A percentile compares a stretch with the other conserved stretches of the same genome.
These are phyloP conservation scores for Antechinus flavipes DNA, from an alignment of 2,113 vertebrate genomes.

Conservation along the genomic window DNA sequence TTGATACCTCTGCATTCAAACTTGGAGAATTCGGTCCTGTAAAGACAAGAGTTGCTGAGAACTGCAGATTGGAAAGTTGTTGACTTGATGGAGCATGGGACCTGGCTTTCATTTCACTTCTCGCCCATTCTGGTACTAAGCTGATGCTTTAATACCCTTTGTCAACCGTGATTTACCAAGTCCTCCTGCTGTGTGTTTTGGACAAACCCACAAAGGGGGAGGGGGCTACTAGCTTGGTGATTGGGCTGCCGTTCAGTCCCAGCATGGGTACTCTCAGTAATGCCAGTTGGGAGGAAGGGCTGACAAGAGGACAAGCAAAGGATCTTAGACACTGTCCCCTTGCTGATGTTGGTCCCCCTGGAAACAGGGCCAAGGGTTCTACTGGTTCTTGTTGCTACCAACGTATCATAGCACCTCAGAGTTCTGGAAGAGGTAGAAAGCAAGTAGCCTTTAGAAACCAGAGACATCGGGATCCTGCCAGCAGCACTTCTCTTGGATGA, in stretches of 20 bases:
- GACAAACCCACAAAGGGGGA: not conserved
- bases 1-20: not conserved
- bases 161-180: not conserved
- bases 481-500: not conserved
- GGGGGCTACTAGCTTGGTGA: not conserved
- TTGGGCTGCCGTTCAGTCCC: not conserved
- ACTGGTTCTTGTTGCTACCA: not conserved
- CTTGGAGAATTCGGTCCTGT: not conserved
- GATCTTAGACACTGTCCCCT: not conserved
- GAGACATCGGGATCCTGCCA: not conserved
- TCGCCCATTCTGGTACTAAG: not conserved
- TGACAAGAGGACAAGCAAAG: not conserved
- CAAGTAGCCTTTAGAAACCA: not conserved
- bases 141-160: not conserved
- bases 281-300: not conserved
- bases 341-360: not conserved
- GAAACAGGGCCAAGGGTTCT: not conserved
- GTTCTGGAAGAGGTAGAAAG: not conserved
- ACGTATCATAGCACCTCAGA: not conserved
- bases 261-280: not conserved
- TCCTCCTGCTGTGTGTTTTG: not conserved
- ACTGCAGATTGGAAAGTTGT: constrained; percentile 1
- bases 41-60: not conserved
- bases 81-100: not conserved
- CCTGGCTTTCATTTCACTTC: not conserved